Conservation (phyloP, 2,113 vertebrate genomes). For the Pterocles orientalis region DNA sequence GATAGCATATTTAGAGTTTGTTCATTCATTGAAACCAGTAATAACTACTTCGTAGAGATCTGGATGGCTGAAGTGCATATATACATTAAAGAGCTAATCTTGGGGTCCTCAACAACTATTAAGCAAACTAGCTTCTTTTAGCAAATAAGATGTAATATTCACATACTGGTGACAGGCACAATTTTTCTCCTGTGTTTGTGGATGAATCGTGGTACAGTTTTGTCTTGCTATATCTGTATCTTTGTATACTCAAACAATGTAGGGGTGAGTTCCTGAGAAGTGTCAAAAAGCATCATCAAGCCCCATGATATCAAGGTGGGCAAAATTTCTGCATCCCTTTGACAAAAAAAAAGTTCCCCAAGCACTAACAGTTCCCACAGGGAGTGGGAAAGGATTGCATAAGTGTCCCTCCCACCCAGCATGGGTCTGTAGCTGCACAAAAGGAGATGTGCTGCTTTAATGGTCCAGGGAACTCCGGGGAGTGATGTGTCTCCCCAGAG, state of each 20-base stretch:
- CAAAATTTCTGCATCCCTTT: neutral
- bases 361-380: neutral
- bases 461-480: neutral
- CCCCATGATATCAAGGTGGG: neutral
- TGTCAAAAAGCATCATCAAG: neutral
- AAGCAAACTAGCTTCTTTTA: neutral
- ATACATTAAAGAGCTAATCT: neutral
- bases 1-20: neutral
- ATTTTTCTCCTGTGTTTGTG: neutral
- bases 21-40: neutral
- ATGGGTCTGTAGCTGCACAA: neutral
- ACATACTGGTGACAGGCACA: neutral
- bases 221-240: neutral
- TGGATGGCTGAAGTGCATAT: neutral
- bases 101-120: neutral
- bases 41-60: neutral
- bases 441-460: neutral
- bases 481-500: accelerated
- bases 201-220: neutral
- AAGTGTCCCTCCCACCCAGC: neutral
- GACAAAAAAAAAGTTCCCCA: neutral
- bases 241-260: neutral
- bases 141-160: neutral
- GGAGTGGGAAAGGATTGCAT: neutral
- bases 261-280: neutral